Conservation (phyloP, 2,113 vertebrate species). For the Baryphthengus martii region DNA sequence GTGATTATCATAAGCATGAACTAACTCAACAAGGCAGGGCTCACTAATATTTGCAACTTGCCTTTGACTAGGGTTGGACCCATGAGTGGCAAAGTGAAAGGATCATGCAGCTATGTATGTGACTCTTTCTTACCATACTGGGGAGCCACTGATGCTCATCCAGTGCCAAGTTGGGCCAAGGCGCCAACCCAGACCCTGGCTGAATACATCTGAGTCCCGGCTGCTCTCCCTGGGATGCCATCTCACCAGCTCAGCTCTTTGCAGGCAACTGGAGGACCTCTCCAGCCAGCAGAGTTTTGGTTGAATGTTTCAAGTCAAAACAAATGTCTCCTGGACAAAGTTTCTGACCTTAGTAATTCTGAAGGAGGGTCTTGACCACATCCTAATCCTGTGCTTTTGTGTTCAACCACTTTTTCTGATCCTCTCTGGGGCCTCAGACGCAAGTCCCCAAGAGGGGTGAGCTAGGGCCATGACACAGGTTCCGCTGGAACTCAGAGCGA, state of each 20-base stretch:
- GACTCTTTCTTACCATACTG: fast-evolving
- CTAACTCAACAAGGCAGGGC: background rate
- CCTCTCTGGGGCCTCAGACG: background rate
- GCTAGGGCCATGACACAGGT: background rate
- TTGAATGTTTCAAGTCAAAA: background rate
- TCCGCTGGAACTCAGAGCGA: background rate
- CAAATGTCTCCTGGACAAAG: background rate
- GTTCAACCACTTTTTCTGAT: background rate
- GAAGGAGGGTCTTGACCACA: background rate
- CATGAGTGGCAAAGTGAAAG: background rate
- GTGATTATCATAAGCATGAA: background rate
- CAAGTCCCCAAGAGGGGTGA: background rate
- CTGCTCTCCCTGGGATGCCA: background rate
- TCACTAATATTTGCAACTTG: background rate
- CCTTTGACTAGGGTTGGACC: background rate
- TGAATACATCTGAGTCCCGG: background rate
- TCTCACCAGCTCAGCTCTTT: background rate
- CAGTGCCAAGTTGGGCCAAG: background rate
- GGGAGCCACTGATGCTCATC: background rate
- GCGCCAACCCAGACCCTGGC: background rate
- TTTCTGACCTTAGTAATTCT: background rate
- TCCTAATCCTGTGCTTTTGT: background rate
- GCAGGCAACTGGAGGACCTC: background rate
- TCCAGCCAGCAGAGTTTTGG: background rate
- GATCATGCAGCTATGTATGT: fast-evolving